Conservation (phyloP, 1,140 invertebrate genomes). For the Bombus sylvicola region DNA sequence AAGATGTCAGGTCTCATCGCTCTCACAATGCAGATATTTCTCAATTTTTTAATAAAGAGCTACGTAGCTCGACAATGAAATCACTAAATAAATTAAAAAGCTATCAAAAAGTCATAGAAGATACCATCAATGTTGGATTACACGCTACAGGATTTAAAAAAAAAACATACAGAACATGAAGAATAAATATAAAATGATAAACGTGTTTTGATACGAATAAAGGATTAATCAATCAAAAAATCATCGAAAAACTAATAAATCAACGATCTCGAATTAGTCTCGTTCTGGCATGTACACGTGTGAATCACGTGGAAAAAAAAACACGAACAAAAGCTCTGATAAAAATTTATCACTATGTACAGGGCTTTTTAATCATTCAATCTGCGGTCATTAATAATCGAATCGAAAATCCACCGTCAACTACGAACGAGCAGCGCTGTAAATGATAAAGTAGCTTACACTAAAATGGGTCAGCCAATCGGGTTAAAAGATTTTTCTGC, state of each 20-base stretch:
- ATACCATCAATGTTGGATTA: too few relatives aligned
- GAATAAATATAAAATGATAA: background rate
- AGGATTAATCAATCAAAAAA: background rate
- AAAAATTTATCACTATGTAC: background rate
- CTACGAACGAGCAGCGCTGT: background rate
- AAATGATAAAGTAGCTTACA: constrained; percentile 20
- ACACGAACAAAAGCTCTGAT: background rate
- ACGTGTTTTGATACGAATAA: background rate
- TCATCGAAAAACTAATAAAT: background rate
- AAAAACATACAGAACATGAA: too few relatives aligned
- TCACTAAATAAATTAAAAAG: background rate
- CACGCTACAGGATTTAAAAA: too few relatives aligned
- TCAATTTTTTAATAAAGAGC: background rate
- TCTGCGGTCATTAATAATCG: background rate
- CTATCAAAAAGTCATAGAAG: too few relatives aligned
- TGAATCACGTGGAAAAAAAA: background rate
- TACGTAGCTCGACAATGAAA: background rate
- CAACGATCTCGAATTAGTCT: background rate
- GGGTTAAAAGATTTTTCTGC: constrained; percentile 23
- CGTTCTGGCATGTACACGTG: background rate
- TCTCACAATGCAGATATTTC: background rate
- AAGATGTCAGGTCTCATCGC: background rate
- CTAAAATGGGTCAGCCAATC: constrained; percentile 43
- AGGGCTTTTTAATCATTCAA: background rate
- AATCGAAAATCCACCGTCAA: background rate